Evolutionary conservation across 2,888 invertebrate species (phyloP).

Genomic region (Octonoba sinensis): DNA sequence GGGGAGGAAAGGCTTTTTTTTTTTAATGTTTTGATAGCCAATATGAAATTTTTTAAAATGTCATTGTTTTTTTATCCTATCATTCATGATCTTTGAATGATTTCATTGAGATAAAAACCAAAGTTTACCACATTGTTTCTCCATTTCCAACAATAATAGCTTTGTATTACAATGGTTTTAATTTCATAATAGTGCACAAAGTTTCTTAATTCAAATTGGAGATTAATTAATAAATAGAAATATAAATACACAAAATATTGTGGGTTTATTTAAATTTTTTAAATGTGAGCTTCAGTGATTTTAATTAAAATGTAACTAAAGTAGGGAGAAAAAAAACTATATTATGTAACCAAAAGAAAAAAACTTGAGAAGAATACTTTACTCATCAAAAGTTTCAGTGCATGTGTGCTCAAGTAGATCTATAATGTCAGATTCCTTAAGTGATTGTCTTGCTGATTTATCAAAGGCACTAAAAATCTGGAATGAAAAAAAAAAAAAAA

Average conservation of each 20-base stretch:
- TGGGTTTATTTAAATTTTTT: not conserved
- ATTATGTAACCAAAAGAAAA: conserved; percentile 4
- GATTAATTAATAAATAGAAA: too few relatives aligned
- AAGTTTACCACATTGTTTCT: too few relatives aligned
- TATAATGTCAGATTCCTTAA: conserved; percentile 36
- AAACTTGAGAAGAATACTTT: conserved; percentile 1
- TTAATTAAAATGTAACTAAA: not conserved
- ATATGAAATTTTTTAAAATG: too few relatives aligned
- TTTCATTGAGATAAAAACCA: too few relatives aligned
- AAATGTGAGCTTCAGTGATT: not conserved
- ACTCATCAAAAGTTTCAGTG: conserved; percentile 36
- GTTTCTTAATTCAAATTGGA: too few relatives aligned
- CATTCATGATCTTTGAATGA: too few relatives aligned
- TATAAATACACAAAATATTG: not conserved
- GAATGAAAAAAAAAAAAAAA: not conserved
- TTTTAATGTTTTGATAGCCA: too few relatives aligned
- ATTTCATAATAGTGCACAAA: too few relatives aligned
- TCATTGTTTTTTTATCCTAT: too few relatives aligned
- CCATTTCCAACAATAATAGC: too few relatives aligned
- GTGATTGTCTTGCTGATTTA: not conserved
- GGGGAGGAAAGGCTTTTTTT: too few relatives aligned
- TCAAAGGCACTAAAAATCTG: conserved; percentile 27
- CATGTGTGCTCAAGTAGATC: conserved; percentile 40
- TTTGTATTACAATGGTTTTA: too few relatives aligned
- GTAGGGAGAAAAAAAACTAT: not conserved